Base-by-base conservation (phyloP, 2,888 invertebrate genomes). In the Drosophila vallismaia region DNA sequence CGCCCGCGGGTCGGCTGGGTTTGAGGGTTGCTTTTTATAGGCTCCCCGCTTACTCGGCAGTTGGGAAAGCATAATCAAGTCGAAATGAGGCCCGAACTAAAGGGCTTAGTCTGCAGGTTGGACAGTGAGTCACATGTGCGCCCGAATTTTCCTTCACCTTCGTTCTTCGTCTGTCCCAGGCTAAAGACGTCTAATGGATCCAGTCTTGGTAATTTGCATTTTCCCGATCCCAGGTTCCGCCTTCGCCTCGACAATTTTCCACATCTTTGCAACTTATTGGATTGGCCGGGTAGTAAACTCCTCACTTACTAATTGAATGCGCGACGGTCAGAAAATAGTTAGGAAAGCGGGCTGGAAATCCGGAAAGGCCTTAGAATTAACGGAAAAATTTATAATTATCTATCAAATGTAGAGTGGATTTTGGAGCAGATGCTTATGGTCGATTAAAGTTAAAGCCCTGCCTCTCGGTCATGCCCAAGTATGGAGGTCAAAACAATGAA, bases 261-360 rank as follows among this genome's bases (percentile, higher is more conserved):
- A 26, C 60, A 60, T 64, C 28, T 31, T 10, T 14, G 24, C 29
- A 64, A 73, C 86, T 84, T 86, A 84, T 82, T 85, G 86, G 78
- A 82, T 85, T 84, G 82, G 71, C 82, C 71, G 84, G 84, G 77
- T 78, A 76, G 80, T 77, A 78, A 82, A 79, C 74, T 74, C 77
- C 84, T 73, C 69, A 75, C 72, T 75, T 78, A 68, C 72, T 77
- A 77, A 84, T 80, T 76, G 83, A 77, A 67, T 62, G 56, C 54
- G 38, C 59, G 72, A 42, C 40, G 14, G 14, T 12, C 12, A 7
- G 40, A n/a, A 8, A 6, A 12, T 12, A 14, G 10, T 4, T n/a
- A n/a, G 9, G 36, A 9, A 36, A 10, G 6, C 29, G 29, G 6
- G 29, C 7, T 8, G 29, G 6, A 29, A 29, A 14, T 14, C 14